Evolutionary conservation across 1,140 invertebrate species (phyloP).

Genomic region (Marisa cornuarietis): DNA sequence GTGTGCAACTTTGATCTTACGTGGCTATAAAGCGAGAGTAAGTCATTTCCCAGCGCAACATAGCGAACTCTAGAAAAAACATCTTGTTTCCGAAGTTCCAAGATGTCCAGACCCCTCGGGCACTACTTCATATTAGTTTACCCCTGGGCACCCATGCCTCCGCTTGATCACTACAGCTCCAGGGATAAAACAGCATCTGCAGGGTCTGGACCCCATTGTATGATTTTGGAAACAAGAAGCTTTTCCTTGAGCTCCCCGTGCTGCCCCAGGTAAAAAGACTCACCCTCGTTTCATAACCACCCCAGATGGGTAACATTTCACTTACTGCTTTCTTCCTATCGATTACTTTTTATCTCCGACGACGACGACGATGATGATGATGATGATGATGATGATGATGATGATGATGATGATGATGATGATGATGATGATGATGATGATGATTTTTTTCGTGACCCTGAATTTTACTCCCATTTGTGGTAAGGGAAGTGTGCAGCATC

Average conservation of each 20-base stretch:
- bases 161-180: not conserved
- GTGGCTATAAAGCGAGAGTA: too few species aligned
- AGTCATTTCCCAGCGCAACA: too few species aligned
- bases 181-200: not conserved
- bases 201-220: not conserved
- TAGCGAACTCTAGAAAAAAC: too few species aligned
- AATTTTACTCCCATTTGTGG: too few species aligned
- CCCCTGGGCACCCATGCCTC: not conserved
- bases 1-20: too few species aligned
- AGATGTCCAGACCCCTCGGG: too few species aligned
- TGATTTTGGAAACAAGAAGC: not conserved
- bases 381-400: slow-evolving; percentile 9
- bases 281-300: not conserved
- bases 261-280: not conserved
- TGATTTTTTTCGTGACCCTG: too few species aligned
- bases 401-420: too few species aligned
- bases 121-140: too few species aligned
- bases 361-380: not conserved
- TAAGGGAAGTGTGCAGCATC: too few species aligned
- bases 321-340: not conserved
- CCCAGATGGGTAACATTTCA: not conserved
- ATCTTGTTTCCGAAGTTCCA: too few species aligned
- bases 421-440: too few species aligned
- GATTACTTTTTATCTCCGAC: not conserved
- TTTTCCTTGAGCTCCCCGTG: not conserved